A percentile compares a stretch with the other conserved stretches of the same genome.
phyloP scores from a whole-genome alignment of 2,888 invertebrate species.

The Pterostichus niger region DNA sequence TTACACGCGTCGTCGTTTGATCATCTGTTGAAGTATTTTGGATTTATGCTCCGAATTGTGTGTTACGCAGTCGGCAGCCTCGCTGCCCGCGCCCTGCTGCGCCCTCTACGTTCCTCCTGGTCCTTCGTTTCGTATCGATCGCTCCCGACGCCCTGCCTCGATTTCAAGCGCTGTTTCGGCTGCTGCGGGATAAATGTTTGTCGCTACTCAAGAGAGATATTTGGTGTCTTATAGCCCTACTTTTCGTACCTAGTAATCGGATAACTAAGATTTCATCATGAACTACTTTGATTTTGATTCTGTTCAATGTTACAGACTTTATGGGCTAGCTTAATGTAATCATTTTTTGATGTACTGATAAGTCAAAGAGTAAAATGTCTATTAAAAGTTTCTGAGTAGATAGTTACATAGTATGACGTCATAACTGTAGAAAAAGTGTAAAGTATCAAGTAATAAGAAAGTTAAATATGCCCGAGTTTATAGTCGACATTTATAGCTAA shows the following conservation, averaged over 20 bases:
- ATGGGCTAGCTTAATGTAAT: background rate
- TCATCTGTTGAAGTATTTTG: constrained; percentile 28
- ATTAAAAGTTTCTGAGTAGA: constrained; percentile 44
- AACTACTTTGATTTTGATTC: constrained; percentile 23
- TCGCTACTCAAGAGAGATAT: constrained; percentile 12
- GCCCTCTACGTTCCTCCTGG: constrained; percentile 23
- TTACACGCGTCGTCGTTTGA: constrained; percentile 25
- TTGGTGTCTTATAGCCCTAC: constrained; percentile 48
- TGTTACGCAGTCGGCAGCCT: constrained; percentile 9
- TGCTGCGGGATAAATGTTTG: constrained; percentile 22
- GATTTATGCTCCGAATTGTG: constrained; percentile 21
- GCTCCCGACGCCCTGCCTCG: constrained; percentile 21
- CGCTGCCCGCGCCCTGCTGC: background rate
- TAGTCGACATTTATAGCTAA: constrained; percentile 26
- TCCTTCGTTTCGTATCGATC: constrained; percentile 40
- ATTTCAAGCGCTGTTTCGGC: background rate
- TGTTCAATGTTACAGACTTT: background rate
- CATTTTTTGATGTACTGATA: constrained; percentile 14
- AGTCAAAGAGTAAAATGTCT: constrained; percentile 35
- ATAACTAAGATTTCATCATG: constrained; percentile 7
- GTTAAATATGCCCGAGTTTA: constrained; percentile 43
- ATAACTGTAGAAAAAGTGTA: constrained; percentile 29
- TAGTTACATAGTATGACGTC: constrained; percentile 39
- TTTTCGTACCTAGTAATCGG: constrained; percentile 52
- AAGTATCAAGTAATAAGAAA: constrained; percentile 48